A percentile compares a stretch with the other conserved stretches of the same genome.
Conservation (phyloP, 2,113 vertebrate genomes). For the Hyla sarda region DNA sequence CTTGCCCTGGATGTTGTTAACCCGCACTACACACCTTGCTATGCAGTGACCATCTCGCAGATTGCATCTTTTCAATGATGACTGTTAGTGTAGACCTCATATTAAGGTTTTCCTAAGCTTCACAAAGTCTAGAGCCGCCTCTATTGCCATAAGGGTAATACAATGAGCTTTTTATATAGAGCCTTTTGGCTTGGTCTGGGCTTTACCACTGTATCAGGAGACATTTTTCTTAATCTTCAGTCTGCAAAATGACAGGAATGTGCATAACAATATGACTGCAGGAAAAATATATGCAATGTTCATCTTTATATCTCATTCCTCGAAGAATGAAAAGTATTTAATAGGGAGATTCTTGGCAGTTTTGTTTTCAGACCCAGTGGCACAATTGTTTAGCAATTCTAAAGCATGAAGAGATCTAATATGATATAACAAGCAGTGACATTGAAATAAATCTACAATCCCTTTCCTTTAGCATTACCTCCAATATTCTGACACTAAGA, state of each 20-base stretch:
- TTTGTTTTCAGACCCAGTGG: neutral
- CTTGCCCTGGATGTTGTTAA: no score
- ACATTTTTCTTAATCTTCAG: neutral
- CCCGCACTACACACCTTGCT: no score
- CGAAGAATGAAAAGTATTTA: conserved; percentile 12
- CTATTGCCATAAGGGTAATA: conserved; percentile 34
- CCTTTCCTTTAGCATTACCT: neutral
- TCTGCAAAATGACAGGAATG: conserved; percentile 40
- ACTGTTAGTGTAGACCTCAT: no score
- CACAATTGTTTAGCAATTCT: neutral
- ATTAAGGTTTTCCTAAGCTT: no score
- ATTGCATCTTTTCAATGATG: no score
- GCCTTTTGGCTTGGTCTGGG: neutral
- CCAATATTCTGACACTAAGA: neutral
- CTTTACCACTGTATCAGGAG: conserved; percentile 23
- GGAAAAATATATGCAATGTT: neutral
- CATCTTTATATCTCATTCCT: neutral
- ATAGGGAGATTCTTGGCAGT: neutral
- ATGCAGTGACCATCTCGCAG: no score
- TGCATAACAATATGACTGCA: conserved; percentile 13
- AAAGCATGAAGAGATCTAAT: neutral
- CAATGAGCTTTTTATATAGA: conserved; percentile 49
- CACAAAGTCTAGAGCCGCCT: no score
- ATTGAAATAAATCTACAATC: neutral
- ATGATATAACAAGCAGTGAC: neutral